Evolutionary conservation across 1,140 invertebrate species (phyloP), one percentile per base, ranked within the genome.

Genomic region (Leptestheria dahalacensis): DNA sequence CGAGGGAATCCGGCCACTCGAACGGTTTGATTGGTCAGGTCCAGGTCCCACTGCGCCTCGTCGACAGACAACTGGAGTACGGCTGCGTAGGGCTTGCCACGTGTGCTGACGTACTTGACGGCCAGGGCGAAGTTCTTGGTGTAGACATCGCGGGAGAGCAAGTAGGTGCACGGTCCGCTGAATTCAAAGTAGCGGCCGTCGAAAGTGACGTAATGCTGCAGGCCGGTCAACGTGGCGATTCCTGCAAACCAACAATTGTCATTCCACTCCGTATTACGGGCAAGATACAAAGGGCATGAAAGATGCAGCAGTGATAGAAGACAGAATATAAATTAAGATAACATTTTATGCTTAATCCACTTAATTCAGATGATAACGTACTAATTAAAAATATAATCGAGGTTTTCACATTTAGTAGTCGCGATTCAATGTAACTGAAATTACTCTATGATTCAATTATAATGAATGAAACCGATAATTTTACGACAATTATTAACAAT

Each of bases 161-260:
- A 24, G 29, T 60, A 60, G 1, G 48, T 52, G 48, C 58, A 60
- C 6, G 48, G 25, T 6, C 81, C 81, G n/a, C 69, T 69, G 65
- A 84, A 83, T 52, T 83, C 78, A 64, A 78, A 82, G 62, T 80
- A 77, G 29, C 68, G 70, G 46, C 78, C 77, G 67, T 91, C 88
- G 66, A 89, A 91, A 1, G 87, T 90, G 46, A 83, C 76, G 65
- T 81, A 84, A 68, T 89, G 80, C 28, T 81, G 77, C 0, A 75
- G 71, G 2, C 84, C 85, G 51, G 82, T 75, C 11, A 91, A 73
- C 65, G 82, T 75, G 1, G 82, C 82, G 66, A 81, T 77, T 33
- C 79, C 82, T 84, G 63, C 50, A 61, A 29, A 58, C 33, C 6
- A 41, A 9, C 6, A 41, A 41, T n/a, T n/a, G n/a, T n/a, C n/a